phyloP scores from a whole-genome alignment of 2,797 vertebrate species.

The Scolopax rusticola region DNA sequence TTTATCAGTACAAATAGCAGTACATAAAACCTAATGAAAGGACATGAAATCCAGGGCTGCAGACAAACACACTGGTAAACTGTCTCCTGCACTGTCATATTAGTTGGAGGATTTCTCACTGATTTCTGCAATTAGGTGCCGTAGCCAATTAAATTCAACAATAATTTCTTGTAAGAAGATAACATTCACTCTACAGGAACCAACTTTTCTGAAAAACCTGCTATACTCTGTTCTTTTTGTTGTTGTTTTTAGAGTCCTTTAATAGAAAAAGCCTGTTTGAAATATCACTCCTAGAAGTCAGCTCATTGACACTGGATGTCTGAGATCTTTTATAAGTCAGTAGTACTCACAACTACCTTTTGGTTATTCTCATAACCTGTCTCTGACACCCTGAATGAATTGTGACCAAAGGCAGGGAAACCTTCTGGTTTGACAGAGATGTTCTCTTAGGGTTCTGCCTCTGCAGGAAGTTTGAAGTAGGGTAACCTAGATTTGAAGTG shows the following conservation, averaged over 20 bases:
- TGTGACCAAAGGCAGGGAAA: background rate
- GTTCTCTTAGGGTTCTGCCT: background rate
- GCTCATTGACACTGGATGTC: background rate
- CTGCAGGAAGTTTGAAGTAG: background rate
- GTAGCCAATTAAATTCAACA: background rate
- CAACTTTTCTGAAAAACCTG: background rate
- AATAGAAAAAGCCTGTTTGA: background rate
- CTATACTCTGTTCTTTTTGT: background rate
- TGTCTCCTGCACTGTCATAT: rapidly evolving
- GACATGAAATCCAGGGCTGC: background rate
- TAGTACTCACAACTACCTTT: background rate
- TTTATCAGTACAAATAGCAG: background rate
- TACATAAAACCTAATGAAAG: background rate
- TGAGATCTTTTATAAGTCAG: background rate
- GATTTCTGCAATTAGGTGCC: background rate
- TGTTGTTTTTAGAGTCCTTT: background rate
- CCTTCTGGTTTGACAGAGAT: background rate
- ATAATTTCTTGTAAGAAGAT: background rate
- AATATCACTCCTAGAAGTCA: background rate
- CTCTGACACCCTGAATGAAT: background rate
- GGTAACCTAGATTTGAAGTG: background rate
- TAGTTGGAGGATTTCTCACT: background rate
- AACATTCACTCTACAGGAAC: background rate
- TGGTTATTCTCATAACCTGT: background rate
- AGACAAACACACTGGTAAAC: background rate